Base-by-base conservation (phyloP, 2,113 vertebrate species). In the Mola mola region DNA sequence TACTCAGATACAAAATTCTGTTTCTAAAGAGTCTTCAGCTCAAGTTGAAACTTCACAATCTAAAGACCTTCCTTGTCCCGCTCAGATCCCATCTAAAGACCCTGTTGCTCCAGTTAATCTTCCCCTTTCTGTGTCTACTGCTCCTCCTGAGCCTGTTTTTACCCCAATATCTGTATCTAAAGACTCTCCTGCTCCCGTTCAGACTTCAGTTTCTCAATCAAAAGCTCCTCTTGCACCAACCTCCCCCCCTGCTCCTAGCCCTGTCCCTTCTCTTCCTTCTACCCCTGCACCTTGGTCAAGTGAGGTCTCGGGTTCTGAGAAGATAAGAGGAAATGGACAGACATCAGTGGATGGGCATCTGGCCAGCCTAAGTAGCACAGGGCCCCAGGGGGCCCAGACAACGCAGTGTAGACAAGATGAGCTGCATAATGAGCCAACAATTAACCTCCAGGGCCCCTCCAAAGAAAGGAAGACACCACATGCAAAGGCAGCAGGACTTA, bases 401-500 rank as follows among this genome's bases (percentile, higher is more conserved):
- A 6, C 46, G 41, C 13, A 7, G 0, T 46, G 49, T 19, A 81
- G 84, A 74, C 74, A 47, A 41, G 72, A 71, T 19, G 76, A 83
- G 48, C 60, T 50, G n/a, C 62, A 68, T 4, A 46, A 48, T 25
- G 79, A 79, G 37, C 40, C 66, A 21, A 69, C 24, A 29, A 24
- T 38, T 1, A 65, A 68, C 92, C 25, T 90, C 91, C 66, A 93
- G 90, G 56, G 90, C 78, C 72, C 91, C 91, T 82, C 91, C 0
- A 94, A 89, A 2, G 96, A 96, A 72, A 96, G 93, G 72, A 97
- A 89, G 91, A 93, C 90, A 43, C 81, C 90, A 31, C 91, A 91
- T 0, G 90, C 86, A 20, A 92, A 89, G 82, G 24, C 49, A 51
- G 84, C 0, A 67, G 85, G 75, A 71, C 51, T 62, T 37, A 94